Percentiles rank a stretch among this genome's conserved stretches.
phyloP scores from a whole-genome alignment of 1,140 invertebrate species.

The Apolygus lucorum region DNA sequence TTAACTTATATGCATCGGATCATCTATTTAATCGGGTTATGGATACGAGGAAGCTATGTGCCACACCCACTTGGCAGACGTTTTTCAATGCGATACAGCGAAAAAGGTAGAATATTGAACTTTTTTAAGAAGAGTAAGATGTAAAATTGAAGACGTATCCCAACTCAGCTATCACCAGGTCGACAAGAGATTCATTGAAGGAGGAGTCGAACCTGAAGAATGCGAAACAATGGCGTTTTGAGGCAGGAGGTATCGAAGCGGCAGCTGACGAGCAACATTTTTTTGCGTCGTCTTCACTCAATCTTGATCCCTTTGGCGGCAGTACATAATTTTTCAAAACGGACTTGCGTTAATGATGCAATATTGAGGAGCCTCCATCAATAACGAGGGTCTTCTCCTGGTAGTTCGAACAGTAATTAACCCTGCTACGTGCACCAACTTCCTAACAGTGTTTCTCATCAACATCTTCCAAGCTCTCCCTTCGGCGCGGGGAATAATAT shows the following conservation, averaged over 20 bases:
- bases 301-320: slow-evolving; percentile 6
- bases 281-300: neutral
- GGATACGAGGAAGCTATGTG: too few species aligned
- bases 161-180: too few species aligned
- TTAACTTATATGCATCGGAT: too few species aligned
- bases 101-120: too few species aligned
- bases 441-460: slow-evolving; percentile 3
- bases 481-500: neutral
- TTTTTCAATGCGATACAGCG: too few species aligned
- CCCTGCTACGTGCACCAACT: neutral
- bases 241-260: neutral
- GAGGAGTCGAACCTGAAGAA: too few species aligned
- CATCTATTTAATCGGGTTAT: too few species aligned
- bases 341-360: slow-evolving; percentile 5
- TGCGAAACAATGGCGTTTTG: too few species aligned
- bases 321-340: neutral
- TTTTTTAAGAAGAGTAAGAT: too few species aligned
- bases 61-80: too few species aligned
- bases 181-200: too few species aligned
- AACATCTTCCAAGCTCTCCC: neutral
- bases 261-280: neutral
- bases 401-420: neutral
- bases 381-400: slow-evolving; percentile 3
- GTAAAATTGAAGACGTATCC: too few species aligned
- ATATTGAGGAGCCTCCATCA: slow-evolving; percentile 9